Base-by-base conservation (phyloP, 2,797 vertebrate genomes). In the Siniperca undulata region DNA sequence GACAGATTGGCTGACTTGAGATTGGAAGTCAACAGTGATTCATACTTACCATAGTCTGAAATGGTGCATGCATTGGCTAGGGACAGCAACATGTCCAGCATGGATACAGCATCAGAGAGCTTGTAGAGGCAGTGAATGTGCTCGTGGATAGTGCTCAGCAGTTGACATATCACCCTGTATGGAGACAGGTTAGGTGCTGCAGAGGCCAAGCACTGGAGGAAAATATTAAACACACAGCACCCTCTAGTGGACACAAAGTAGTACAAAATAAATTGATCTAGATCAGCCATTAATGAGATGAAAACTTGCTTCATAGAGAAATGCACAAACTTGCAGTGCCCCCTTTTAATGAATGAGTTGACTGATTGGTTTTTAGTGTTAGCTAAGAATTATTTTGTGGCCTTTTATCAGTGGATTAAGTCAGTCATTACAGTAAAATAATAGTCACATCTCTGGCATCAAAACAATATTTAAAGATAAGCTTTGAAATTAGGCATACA, bases 41-140 rank as follows among this genome's bases (percentile, higher is more conserved):
- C 55, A 69, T 40, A 42, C 95, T 94, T 91, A 98, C 98, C 98
- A 1, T 99, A 99, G 87, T 99, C 97, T 30, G 97, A 98, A 85
- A 99, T 93, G 60, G 98, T 98, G 91, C 98, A 99, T 38, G 96
- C 95, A 1, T 97, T 97, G 78, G 98, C 98, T 85, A 99, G 96
- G 0, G 98, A 98, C 20, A 96, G 95, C 83, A 99, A 89, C 99
- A 99, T 99, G 88, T 99, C 98, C 94, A 99, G 94, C 98, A 99
- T 98, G 17, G 98, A 99, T n/a, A 99, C 97, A 3, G 97, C 95
- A 88, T 99, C 98, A 5, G 97, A 97, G 38, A 99, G 96, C 91
- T 99, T 99, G 91, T 99, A 98, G 0, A 99, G 94, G 89, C 99
- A 99, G 91, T 99, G 97, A 71, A 99, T 97, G 82, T 98, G 95